Conservation (phyloP, 2,113 vertebrate species). For the Sigmodon hispidus region DNA sequence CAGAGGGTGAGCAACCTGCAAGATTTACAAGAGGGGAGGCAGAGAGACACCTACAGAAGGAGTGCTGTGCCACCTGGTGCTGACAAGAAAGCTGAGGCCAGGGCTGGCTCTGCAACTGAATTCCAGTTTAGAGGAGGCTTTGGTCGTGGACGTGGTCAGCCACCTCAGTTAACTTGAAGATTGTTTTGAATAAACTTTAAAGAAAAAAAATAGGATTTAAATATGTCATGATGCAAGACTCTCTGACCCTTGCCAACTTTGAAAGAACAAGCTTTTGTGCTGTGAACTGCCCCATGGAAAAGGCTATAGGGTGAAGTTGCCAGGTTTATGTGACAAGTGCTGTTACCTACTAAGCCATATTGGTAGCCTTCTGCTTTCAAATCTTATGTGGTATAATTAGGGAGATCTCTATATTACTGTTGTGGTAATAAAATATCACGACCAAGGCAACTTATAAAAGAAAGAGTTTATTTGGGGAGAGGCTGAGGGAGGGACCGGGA, state of each 20-base stretch:
- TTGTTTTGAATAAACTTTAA: not conserved
- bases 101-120: too few relatives aligned
- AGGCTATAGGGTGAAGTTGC: not conserved
- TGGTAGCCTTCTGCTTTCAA: not conserved
- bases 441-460: not conserved
- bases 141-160: too few relatives aligned
- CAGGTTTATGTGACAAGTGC: not conserved
- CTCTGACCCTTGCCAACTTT: not conserved
- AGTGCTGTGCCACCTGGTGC: too few relatives aligned
- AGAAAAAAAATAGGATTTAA: not conserved
- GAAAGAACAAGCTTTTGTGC: not conserved
- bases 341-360: constrained; percentile 6
- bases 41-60: too few relatives aligned
- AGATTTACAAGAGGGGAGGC: too few relatives aligned
- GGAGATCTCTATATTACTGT: not conserved
- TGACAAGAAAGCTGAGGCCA: too few relatives aligned
- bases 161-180: too few relatives aligned
- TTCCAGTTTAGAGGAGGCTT: too few relatives aligned
- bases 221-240: not conserved
- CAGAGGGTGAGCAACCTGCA: too few relatives aligned
- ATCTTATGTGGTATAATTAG: not conserved
- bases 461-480: not conserved
- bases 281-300: not conserved
- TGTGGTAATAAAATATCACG: not conserved
- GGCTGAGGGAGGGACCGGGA: too few relatives aligned